Base-by-base conservation (phyloP, 2,797 vertebrate species). In the Tamandua tetradactyla region DNA sequence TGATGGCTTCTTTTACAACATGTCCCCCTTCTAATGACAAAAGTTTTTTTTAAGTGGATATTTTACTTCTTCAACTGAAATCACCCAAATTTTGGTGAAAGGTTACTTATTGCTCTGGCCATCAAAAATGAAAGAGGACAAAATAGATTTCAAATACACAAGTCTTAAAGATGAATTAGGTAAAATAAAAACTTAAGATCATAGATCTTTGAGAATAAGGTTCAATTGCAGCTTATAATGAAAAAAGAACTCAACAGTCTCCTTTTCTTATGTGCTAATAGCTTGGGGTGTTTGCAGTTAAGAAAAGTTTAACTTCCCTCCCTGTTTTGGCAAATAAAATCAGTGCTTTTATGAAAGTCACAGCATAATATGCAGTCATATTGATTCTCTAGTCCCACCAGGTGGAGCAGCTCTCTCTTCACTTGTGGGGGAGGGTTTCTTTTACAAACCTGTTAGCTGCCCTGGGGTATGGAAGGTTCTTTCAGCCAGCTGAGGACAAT, bases 361-460 rank as follows among this genome's bases (percentile, higher is more conserved):
- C 22, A 79, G 49, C 74, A 85, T 87, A 84, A 87, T n/a, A 91
- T 76, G 22, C 74, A 78, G 49, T 61, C 66, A 85, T n/a, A 59
- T 40, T 10, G 93, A 69, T 72, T 81, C 49, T 94, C 76, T 81
- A 94, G 47, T 80, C 88, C 85, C 91, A 89, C 84, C 89, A 95
- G 91, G 87, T 89, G 93, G 83, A 95, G 87, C 81, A 95, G 40
- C 72, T 44, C 47, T 89, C 84, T 75, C 30, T 68, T 30, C 47
- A 78, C 12, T 79, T 91, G n/a, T 3, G 18, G 12, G 37, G 35
- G 30, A 61, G 71, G 20, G 49, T 5, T 69, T 94, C 13, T 90
- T 11, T 96, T 37, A 18, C 79, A 92, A 83, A 75, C 23, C 69
- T 93, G 11, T 74, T 52, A 87, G 62, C 72, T 85, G 79, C 79